Base-by-base conservation (phyloP, 2,797 vertebrate species). In the Acipenser ruthenus region DNA sequence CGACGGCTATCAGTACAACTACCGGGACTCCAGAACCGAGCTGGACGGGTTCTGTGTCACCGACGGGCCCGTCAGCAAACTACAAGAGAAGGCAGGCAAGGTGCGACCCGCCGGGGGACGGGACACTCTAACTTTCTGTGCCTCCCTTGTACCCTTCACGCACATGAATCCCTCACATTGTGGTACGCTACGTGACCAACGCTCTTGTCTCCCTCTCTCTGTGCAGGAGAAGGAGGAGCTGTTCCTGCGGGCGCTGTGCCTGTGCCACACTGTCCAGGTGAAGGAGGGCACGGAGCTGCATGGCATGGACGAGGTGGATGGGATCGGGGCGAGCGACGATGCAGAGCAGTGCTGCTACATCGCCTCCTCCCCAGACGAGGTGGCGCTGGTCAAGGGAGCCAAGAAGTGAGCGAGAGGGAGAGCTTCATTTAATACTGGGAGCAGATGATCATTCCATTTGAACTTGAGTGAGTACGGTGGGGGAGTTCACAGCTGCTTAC, bases 261-360 rank as follows among this genome's bases (percentile, higher is more conserved):
- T 99, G 67, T 99, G 96, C 81, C 96, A 99, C 81, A 98, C 96
- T 0, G 96, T 99, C 6, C 94, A 95, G 84, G 90, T 95, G 74
- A 96, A 95, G 82, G 87, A 91, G 68, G 83, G 86, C 6, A 79
- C 90, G 79, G 69, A 81, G 65, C 74, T 86, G 63, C 87, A 91
- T 50, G 81, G 82, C 60, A 65, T 71, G 51, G 48, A 69, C 63
- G 78, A 88, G 74, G 76, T 72, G 68, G 90, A 91, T 68, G 75
- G 83, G 37, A 78, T 73, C 74, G 81, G 87, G 51, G 81, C 72
- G 67, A 78, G 84, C 71, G 75, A 37, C 3, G 62, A 66, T 0
- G 85, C 77, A 5, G 77, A 79, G 67, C 78, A 84, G 37, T 82
- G 74, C 66, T 89, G 88, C 52, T 98, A 94, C 8, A 89, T 98